These are phyloP conservation scores for Nibea coibor DNA, from an alignment of 2,113 vertebrate genomes.

Conservation along the genomic window DNA sequence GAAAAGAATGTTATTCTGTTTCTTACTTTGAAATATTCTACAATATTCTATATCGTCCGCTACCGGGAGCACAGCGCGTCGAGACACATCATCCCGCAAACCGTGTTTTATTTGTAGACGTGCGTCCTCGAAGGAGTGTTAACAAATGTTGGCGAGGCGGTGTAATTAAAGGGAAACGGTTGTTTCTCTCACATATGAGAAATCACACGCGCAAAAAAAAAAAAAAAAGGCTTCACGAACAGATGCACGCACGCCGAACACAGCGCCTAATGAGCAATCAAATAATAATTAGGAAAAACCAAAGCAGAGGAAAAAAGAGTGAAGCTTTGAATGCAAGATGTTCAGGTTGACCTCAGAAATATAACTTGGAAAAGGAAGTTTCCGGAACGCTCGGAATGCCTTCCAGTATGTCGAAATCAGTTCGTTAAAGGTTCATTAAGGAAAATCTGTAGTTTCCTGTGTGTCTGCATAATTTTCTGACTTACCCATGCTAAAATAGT, in stretches of 20 bases:
- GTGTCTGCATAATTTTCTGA: not conserved
- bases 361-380: slow-evolving; percentile 23
- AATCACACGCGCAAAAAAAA: slow-evolving; percentile 31
- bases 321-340: slow-evolving; percentile 70
- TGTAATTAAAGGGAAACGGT: slow-evolving; percentile 70
- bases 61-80: not conserved
- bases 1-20: slow-evolving; percentile 54
- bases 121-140: slow-evolving; percentile 51
- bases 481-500: no score
- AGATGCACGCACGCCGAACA: slow-evolving; percentile 73
- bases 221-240: slow-evolving; percentile 62
- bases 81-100: slow-evolving; percentile 13
- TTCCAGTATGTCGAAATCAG: not conserved
- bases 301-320: slow-evolving; percentile 64
- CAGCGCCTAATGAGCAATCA: slow-evolving; percentile 84
- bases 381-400: not conserved
- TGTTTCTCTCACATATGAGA: slow-evolving; percentile 52
- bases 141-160: slow-evolving; percentile 60
- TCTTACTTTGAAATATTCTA: slow-evolving; percentile 12
- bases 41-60: no score
- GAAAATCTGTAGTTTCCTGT: not conserved
- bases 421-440: not conserved
- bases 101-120: slow-evolving; percentile 16
- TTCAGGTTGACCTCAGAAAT: slow-evolving; percentile 63
- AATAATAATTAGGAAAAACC: slow-evolving; percentile 82